Conservation (phyloP, 2,113 vertebrate genomes). For the rat (Rattus norvegicus) region DNA sequence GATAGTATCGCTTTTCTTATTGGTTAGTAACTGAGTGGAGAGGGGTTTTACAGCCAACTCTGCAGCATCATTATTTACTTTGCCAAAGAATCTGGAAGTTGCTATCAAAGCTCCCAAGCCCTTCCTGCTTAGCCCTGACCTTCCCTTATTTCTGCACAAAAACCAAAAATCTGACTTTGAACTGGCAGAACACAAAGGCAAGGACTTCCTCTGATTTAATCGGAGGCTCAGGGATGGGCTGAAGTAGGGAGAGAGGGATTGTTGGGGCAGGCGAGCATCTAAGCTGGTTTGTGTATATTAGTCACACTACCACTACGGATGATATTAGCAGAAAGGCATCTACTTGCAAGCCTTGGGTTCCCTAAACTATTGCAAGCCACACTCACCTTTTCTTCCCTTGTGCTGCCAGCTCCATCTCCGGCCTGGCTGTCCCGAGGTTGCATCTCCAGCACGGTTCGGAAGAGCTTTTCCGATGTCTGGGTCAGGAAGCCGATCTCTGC, state of each 20-base stretch:
- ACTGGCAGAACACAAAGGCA: not conserved
- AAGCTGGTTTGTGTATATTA: not conserved
- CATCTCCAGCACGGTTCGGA: constrained; percentile 93
- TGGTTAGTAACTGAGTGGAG: not conserved
- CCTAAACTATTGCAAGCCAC: rapidly evolving
- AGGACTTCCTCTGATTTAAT: not conserved
- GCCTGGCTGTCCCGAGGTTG: constrained; percentile 89
- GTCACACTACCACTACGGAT: not conserved
- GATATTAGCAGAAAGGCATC: rapidly evolving
- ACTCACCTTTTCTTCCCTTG: constrained; percentile 91
- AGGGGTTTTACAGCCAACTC: not conserved
- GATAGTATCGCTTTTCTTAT: not conserved
- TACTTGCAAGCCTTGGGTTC: rapidly evolving
- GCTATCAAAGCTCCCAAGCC: not conserved
- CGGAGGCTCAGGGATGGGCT: not conserved
- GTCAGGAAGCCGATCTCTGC: constrained; percentile 97
- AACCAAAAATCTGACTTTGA: not conserved
- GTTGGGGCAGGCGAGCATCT: not conserved
- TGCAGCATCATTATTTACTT: not conserved
- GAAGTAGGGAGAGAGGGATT: not conserved
- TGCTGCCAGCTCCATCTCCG: constrained; percentile 82
- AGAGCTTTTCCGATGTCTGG: constrained; percentile 94
- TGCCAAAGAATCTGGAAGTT: not conserved
- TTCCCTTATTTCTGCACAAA: not conserved
- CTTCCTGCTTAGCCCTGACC: not conserved